These are phyloP conservation scores for Hycleus phaleratus DNA, from an alignment of 1,140 invertebrate species.

Conservation along the genomic window DNA sequence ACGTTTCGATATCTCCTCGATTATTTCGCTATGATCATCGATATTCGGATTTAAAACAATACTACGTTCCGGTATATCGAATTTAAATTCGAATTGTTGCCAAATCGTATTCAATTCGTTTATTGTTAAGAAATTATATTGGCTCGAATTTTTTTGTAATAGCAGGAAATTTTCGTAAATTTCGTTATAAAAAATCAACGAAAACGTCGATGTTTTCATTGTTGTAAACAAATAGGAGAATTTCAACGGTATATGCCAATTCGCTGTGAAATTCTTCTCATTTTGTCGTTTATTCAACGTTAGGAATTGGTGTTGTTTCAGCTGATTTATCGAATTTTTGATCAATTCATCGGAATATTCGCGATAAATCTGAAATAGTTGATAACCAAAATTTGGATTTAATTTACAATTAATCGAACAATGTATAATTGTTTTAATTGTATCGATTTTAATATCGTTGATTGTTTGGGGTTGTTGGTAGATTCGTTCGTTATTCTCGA, in stretches of 20 bases:
- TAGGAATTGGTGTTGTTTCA: conserved; percentile 51
- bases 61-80: conserved; percentile 53
- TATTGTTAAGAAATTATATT: conserved; percentile 20
- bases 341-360: conserved; percentile 58
- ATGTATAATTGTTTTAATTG: conserved; percentile 49
- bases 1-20: conserved; percentile 42
- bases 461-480: conserved; percentile 39
- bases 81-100: conserved; percentile 43
- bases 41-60: conserved; percentile 52
- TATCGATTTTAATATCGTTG: conserved; percentile 45
- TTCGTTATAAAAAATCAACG: conserved; percentile 9
- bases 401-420: conserved; percentile 55
- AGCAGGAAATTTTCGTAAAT: conserved; percentile 12
- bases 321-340: conserved; percentile 49
- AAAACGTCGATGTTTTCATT: conserved; percentile 6
- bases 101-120: conserved; percentile 33
- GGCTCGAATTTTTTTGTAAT: neutral
- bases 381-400: conserved; percentile 53
- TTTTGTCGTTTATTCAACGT: conserved; percentile 42
- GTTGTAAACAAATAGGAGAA: conserved; percentile 23
- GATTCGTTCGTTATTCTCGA: neutral
- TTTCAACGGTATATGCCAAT: conserved; percentile 19
- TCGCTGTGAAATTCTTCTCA: conserved; percentile 1
- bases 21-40: conserved; percentile 45
- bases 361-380: conserved; percentile 64